Base-by-base conservation (phyloP, 2,113 vertebrate genomes). In the Budorcas taxicolor region DNA sequence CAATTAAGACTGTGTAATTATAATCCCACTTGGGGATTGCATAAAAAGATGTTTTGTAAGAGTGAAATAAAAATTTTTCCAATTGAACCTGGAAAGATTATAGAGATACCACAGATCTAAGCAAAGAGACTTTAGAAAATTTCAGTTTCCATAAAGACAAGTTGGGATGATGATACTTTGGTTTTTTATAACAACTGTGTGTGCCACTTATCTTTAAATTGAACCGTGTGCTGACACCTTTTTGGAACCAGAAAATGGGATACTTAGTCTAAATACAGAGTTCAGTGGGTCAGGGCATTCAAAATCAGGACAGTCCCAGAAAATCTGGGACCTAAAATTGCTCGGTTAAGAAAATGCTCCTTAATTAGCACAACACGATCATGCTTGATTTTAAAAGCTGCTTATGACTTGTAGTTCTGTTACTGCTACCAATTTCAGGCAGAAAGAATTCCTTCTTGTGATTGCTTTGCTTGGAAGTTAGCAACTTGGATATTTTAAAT, bases 381-480 rank as follows among this genome's bases (percentile, higher is more conserved):
- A 55, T n/a, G 62, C 40, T 96, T 90, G 27, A 94, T 95, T 93
- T 84, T n/a, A 94, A 87, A 96, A 87, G 52, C 87, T 95, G 55
- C 50, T 57, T 58, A 50, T 10, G 23, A 57, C 43, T 53, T 92
- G 11, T 47, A 45, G 83, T 97, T 97, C 47, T 96, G 29, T 94
- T 84, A 81, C n/a, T 7, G 10, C 31, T 58, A 80, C 6, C 21
- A 91, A 83, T 36, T 96, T 78, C 13, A 74, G 84, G 27, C 85
- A 94, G 60, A 74, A 84, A 86, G 55, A 97, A 95, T 96, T 87
- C n/a, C 50, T 88, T 92, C 36, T 53, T 71, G 9, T 60, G 67
- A 76, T 15, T 74, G n/a, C 33, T 94, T 91, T 60, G 45, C 31
- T 53, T 8, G 7, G 71, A 89, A 96, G 78, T 97, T 92, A 87